Evolutionary conservation across 2,888 invertebrate species (phyloP).

Genomic region (Tipula confusa): DNA sequence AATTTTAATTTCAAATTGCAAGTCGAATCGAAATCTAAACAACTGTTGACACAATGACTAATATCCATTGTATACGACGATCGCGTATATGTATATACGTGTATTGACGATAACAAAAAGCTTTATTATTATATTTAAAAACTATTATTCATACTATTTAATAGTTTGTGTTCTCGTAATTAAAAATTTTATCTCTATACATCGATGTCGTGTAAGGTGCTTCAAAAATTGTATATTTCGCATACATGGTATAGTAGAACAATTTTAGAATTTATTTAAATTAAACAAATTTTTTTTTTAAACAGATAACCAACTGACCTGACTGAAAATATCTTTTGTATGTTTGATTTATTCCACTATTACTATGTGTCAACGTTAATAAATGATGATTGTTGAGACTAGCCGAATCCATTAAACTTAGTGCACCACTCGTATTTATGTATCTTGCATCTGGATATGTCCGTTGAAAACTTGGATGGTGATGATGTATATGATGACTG

Average conservation of each 20-base stretch:
- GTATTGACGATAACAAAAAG: not conserved
- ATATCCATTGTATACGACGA: not conserved
- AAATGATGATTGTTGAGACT: not conserved
- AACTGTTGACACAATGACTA: not conserved
- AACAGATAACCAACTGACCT: constrained; percentile 26
- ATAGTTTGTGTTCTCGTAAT: not conserved
- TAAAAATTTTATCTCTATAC: not conserved
- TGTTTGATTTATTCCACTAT: constrained; percentile 20
- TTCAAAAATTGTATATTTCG: not conserved
- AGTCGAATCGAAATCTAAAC: not conserved
- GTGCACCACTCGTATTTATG: not conserved
- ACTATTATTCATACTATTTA: not conserved
- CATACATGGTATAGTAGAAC: not conserved
- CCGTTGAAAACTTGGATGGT: not conserved
- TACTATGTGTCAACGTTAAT: not conserved
- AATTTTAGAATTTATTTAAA: not conserved
- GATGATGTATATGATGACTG: not conserved
- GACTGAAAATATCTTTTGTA: constrained; percentile 20
- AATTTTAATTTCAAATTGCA: not conserved
- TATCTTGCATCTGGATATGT: not conserved
- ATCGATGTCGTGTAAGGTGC: not conserved
- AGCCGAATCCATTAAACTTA: not conserved
- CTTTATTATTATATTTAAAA: not conserved
- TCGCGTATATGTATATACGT: not conserved
- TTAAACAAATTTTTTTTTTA: too few relatives aligned